phyloP scores from a whole-genome alignment of 2,797 vertebrate genomes.

The Chloroceryle amazona region DNA sequence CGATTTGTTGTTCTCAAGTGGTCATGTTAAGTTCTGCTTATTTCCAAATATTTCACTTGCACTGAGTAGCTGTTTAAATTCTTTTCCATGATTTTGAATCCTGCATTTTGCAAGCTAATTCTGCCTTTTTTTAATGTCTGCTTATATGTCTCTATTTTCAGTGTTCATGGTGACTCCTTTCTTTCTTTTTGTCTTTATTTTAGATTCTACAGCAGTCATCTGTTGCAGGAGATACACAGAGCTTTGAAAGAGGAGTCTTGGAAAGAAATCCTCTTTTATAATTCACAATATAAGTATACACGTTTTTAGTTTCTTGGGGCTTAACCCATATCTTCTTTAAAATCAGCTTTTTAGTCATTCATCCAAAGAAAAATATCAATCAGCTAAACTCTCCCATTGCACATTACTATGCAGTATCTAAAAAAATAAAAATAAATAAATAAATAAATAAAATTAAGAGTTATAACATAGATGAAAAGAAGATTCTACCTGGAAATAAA shows the following conservation, averaged over 20 bases:
- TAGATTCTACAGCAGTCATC: background rate
- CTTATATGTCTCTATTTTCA: background rate
- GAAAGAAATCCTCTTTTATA: background rate
- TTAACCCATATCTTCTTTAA: background rate
- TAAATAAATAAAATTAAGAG: too few relatives aligned
- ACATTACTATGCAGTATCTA: background rate
- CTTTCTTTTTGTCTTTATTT: background rate
- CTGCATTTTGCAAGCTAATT: background rate
- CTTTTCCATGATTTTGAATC: background rate
- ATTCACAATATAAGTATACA: background rate
- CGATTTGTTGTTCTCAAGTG: background rate
- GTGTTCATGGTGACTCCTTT: background rate
- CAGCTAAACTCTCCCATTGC: background rate
- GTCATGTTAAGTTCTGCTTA: background rate
- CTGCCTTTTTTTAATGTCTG: background rate
- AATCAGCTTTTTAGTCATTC: background rate
- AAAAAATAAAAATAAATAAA: background rate
- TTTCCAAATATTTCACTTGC: background rate
- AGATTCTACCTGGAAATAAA: background rate
- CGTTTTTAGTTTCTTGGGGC: background rate
- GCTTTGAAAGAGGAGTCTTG: background rate
- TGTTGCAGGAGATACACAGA: background rate
- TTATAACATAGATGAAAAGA: background rate
- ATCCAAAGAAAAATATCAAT: background rate
- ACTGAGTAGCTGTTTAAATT: background rate